These are phyloP conservation scores for Oithona nana DNA, from an alignment of 2,888 invertebrate genomes.

Conservation along the genomic window DNA sequence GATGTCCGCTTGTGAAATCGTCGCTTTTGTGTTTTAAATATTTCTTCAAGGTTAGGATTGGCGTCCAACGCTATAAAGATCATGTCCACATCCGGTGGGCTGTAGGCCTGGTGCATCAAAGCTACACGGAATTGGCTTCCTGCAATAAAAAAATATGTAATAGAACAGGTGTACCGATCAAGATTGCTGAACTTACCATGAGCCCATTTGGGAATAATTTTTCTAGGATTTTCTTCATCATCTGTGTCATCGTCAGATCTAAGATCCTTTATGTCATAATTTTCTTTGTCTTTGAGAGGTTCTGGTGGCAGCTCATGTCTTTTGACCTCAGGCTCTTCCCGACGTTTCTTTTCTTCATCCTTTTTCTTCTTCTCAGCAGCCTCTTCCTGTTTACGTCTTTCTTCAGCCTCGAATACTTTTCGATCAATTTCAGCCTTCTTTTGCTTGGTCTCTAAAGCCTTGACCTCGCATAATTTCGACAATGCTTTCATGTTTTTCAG, in stretches of 20 bases:
- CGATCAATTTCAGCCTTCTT: neutral
- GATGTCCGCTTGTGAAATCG: conserved; percentile 29
- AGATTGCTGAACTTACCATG: conserved; percentile 3
- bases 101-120: conserved; percentile 19
- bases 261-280: conserved; percentile 24
- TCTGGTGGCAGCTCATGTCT: conserved; percentile 15
- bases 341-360: neutral
- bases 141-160: conserved; percentile 6
- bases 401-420: neutral
- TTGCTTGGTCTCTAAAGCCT: neutral
- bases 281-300: conserved; percentile 13
- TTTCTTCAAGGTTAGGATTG: conserved; percentile 25
- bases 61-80: conserved; percentile 19
- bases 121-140: conserved; percentile 17
- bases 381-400: neutral
- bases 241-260: conserved; percentile 23
- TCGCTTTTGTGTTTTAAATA: conserved; percentile 26
- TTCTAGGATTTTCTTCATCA: conserved; percentile 21
- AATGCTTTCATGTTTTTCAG: neutral
- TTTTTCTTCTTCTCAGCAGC: neutral
- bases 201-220: conserved; percentile 21
- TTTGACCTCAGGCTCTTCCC: neutral
- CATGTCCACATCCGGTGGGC: conserved; percentile 18
- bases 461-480: neutral
- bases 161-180: neutral